phyloP scores from a whole-genome alignment of 1,140 invertebrate species.

The Pseudoatta argentina region DNA sequence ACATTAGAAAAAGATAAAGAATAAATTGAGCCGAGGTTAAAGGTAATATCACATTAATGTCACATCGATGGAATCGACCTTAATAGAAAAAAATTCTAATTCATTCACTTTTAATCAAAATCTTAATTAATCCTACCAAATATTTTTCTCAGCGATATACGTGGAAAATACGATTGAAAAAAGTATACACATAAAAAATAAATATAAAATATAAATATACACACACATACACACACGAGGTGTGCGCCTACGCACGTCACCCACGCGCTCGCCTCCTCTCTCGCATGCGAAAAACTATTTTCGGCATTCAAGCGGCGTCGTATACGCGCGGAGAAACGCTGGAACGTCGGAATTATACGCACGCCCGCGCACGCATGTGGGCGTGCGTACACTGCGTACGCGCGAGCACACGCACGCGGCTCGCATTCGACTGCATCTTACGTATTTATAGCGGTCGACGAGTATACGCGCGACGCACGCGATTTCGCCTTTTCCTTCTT shows the following conservation, averaged over 20 bases:
- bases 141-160: no score
- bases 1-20: no score
- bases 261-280: slow-evolving; percentile 34
- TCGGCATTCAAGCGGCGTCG: slow-evolving; percentile 57
- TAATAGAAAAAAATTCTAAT: no score
- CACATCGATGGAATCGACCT: no score
- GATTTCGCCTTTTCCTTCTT: neutral
- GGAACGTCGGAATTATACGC: slow-evolving; percentile 59
- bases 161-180: neutral
- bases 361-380: slow-evolving; percentile 14
- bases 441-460: slow-evolving; percentile 56
- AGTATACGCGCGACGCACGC: slow-evolving; percentile 50
- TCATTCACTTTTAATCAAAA: no score
- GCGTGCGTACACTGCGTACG: neutral
- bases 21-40: no score
- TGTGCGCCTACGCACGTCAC: slow-evolving; percentile 56
- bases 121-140: no score
- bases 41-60: no score
- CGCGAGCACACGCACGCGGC: slow-evolving; percentile 32
- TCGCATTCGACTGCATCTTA: slow-evolving; percentile 60
- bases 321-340: slow-evolving; percentile 53
- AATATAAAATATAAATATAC: neutral
- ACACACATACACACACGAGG: neutral
- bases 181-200: neutral
- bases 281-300: slow-evolving; percentile 59